Evolutionary conservation across 2,888 invertebrate species (phyloP).

Genomic region (Xanthia icteritia): DNA sequence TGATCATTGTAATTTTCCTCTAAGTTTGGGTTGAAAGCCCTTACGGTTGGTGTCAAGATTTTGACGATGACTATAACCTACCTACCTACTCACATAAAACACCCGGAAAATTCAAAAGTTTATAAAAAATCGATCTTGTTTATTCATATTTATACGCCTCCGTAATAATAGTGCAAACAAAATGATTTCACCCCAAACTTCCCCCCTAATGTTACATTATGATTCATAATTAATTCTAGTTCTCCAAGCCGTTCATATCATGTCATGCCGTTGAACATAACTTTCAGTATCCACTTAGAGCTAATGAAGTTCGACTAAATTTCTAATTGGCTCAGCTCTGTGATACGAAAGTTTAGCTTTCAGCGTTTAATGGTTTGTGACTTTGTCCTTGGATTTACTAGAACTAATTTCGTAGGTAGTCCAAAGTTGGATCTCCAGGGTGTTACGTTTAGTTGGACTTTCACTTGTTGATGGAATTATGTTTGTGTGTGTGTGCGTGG

Average conservation of each 20-base stretch:
- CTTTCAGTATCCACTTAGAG: conserved; percentile 64
- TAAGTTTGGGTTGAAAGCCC: not conserved
- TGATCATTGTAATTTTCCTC: not conserved
- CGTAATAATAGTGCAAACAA: not conserved
- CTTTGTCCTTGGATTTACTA: conserved; percentile 76
- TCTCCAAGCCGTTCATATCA: conserved; percentile 56
- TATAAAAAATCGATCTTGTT: not conserved
- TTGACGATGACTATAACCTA: not conserved
- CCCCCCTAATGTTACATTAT: conserved; percentile 13
- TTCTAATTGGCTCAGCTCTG: conserved; percentile 76
- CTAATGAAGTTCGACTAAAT: conserved; percentile 75
- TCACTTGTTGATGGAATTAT: conserved; percentile 67
- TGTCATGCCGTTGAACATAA: conserved; percentile 56
- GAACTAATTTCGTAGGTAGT: conserved; percentile 72
- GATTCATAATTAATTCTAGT: conserved; percentile 51
- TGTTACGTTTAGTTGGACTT: conserved; percentile 66
- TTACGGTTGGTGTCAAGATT: too few species aligned
- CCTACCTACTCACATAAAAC: not conserved
- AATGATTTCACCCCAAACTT: not conserved
- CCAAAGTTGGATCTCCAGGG: conserved; percentile 69
- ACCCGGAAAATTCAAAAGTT: not conserved
- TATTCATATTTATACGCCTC: not conserved
- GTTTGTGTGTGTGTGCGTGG: conserved; percentile 17
- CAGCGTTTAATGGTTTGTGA: conserved; percentile 78
- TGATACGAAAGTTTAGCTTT: conserved; percentile 76